Base-by-base conservation (phyloP, 1,140 invertebrate species). In the Steinernema feltiae region DNA sequence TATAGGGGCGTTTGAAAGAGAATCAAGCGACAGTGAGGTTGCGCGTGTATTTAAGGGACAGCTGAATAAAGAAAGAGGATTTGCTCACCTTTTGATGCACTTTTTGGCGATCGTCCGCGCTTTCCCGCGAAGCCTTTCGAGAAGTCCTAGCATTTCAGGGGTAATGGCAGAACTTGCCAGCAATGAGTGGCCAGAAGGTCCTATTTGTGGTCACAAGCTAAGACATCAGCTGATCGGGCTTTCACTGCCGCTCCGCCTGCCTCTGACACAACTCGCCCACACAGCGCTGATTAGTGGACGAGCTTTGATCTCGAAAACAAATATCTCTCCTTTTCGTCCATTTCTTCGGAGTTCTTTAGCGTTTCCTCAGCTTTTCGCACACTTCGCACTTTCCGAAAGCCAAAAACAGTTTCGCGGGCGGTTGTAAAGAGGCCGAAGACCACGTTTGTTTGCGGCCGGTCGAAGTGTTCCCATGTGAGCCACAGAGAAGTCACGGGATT, bases 11-110 rank as follows among this genome's bases (percentile, higher is more conserved):
- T n/a, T n/a, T n/a, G n/a, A n/a, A n/a, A n/a, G n/a, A n/a, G n/a
- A n/a, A n/a, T n/a, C n/a, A n/a, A n/a, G n/a, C n/a, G n/a, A n/a
- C n/a, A n/a, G n/a, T n/a, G n/a, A n/a, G n/a, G n/a, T n/a, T n/a
- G n/a, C n/a, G n/a, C n/a, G n/a, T n/a, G n/a, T n/a, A n/a, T n/a
- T n/a, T n/a, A n/a, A n/a, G n/a, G n/a, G n/a, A 21, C 53, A 63
- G 53, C 53, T 63, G 53, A 63, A 27, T 27, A 63, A 63, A 63
- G n/a, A 27, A 12, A 3, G 53, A 27, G 24, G 53, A 63, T 15
- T 41, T n/a, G 53, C 53, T 63, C 53, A 63, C 53, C 53, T 63
- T 63, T 63, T 63, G 24, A 63, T 63, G 24, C 53, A 63, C 53
- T 63, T 63, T 27, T 63, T 63, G 53, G 24, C 53, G 53, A 63